Conservation (phyloP, 2,113 vertebrate genomes). For the Danio rerio region DNA sequence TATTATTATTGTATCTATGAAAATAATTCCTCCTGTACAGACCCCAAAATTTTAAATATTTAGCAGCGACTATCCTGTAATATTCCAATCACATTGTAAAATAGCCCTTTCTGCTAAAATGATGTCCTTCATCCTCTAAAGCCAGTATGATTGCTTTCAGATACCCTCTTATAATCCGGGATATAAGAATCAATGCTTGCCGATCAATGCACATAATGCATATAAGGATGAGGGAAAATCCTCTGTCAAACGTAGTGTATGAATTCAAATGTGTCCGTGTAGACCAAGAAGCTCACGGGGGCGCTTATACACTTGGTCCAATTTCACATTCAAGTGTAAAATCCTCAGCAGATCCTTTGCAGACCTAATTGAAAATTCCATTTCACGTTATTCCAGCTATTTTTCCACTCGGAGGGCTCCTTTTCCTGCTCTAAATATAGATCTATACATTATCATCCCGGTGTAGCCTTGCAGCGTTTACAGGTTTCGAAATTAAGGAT, state of each 20-base stretch:
- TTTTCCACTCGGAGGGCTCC: constrained; percentile 7
- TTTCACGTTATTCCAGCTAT: neutral
- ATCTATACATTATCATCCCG: constrained; percentile 39
- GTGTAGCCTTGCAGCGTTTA: neutral
- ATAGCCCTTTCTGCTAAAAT: neutral
- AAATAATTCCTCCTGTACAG: no score
- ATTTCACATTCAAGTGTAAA: neutral
- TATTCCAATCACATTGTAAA: neutral
- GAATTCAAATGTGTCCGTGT: constrained; percentile 5
- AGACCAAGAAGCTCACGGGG: neutral
- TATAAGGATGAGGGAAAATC: constrained; percentile 16
- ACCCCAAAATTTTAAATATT: no score
- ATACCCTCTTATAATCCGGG: constrained; percentile 4
- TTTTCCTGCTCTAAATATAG: neutral
- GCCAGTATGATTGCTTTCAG: constrained; percentile 22
- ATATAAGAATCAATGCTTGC: constrained; percentile 18
- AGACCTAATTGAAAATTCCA: constrained; percentile 29
- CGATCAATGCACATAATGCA: constrained; percentile 20
- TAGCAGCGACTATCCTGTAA: neutral
- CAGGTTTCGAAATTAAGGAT: constrained; percentile 48
- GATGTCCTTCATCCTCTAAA: neutral
- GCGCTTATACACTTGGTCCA: neutral
- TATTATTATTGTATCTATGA: no score
- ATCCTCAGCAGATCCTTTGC: neutral
- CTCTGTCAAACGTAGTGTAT: neutral